phyloP scores from a whole-genome alignment of 2,888 invertebrate genomes.

The Drosophila rubida region DNA sequence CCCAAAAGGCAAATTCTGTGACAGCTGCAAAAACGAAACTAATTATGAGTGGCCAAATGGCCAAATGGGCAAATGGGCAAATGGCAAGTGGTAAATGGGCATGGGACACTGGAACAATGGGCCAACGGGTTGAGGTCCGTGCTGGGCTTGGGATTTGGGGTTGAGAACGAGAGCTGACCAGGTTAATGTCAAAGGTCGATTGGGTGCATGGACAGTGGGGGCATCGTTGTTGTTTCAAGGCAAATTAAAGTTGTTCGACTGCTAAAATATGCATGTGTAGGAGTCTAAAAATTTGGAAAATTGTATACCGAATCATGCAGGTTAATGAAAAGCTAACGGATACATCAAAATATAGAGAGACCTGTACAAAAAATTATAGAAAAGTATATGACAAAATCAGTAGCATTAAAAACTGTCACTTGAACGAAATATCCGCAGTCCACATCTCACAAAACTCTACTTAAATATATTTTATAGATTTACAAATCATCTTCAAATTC shows the following conservation, averaged over 20 bases:
- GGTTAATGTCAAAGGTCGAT: conserved; percentile 41
- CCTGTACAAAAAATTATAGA: background rate
- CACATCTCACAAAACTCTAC: no score
- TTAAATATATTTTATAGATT: no score
- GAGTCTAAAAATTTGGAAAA: background rate
- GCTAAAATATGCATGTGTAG: background rate
- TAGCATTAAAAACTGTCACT: no score
- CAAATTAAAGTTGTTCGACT: conserved; percentile 11
- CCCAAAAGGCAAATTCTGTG: conserved; percentile 69
- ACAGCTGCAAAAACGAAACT: conserved; percentile 66
- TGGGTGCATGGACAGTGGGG: conserved; percentile 1
- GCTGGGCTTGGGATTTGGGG: background rate
- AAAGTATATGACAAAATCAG: no score
- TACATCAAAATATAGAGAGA: no score
- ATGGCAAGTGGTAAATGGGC: background rate
- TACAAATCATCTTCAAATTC: no score
- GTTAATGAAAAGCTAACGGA: background rate
- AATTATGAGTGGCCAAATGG: conserved; percentile 51
- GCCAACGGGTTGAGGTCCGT: no score
- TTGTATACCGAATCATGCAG: background rate
- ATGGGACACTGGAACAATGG: background rate
- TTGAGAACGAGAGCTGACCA: conserved; percentile 18
- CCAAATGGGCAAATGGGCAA: background rate
- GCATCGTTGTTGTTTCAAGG: conserved; percentile 32
- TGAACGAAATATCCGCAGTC: no score